These are phyloP conservation scores for Osmerus mordax DNA, from an alignment of 2,113 vertebrate species.

Conservation along the genomic window DNA sequence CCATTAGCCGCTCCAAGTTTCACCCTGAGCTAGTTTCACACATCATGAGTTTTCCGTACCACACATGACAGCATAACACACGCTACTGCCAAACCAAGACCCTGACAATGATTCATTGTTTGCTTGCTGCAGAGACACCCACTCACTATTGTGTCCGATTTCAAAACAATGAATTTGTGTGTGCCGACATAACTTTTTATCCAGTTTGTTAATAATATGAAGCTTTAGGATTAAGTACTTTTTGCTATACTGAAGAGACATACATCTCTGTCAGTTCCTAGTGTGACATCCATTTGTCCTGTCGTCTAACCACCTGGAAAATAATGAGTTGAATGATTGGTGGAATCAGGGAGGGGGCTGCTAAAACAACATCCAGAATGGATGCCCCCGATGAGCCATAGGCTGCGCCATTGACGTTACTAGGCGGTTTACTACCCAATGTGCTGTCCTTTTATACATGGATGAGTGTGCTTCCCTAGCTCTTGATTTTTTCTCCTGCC, in stretches of 20 bases:
- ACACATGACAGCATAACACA: neutral
- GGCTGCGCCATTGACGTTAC: slow-evolving; percentile 17
- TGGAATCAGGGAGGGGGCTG: slow-evolving; percentile 15
- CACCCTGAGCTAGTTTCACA: neutral
- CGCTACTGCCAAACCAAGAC: neutral
- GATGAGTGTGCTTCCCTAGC: slow-evolving; percentile 10
- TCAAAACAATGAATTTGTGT: neutral
- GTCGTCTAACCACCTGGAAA: neutral
- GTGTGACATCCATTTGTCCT: neutral
- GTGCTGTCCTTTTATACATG: slow-evolving; percentile 24
- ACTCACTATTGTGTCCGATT: neutral
- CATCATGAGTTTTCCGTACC: neutral
- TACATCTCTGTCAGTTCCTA: neutral
- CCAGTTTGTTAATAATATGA: neutral
- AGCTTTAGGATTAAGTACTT: neutral
- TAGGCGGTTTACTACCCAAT: slow-evolving; percentile 30
- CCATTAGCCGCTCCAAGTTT: neutral
- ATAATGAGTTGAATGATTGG: neutral
- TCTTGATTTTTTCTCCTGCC: too few relatives aligned
- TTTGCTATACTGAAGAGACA: neutral
- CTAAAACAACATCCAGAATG: slow-evolving; percentile 17
- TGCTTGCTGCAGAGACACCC: neutral
- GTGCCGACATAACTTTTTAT: neutral
- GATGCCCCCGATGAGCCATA: slow-evolving; percentile 21
- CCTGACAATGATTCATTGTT: neutral